A percentile compares a stretch with the other conserved stretches of the same genome.
These are phyloP conservation scores for Machaerirhynchus nigripectus DNA, from an alignment of 2,113 vertebrate genomes.

Conservation along the genomic window DNA sequence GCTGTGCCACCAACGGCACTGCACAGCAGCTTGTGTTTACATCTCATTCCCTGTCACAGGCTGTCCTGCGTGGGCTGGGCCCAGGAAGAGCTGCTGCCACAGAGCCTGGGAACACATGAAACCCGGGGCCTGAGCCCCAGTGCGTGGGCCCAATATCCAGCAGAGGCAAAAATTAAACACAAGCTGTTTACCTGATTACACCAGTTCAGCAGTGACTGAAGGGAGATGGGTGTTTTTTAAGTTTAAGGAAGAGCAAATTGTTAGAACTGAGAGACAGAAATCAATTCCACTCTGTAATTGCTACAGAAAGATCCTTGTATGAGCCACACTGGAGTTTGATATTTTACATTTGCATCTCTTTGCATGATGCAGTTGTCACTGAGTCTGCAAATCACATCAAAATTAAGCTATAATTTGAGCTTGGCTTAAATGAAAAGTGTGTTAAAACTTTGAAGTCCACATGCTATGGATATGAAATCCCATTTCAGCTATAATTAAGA, in stretches of 20 bases:
- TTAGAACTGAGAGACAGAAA: not conserved
- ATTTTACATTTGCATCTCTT: not conserved
- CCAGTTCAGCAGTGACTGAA: not conserved
- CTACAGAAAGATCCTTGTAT: not conserved
- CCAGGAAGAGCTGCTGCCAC: not conserved
- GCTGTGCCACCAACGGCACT: constrained; percentile 1
- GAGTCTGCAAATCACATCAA: constrained; percentile 2
- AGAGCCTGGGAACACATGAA: not conserved
- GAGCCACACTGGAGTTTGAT: not conserved
- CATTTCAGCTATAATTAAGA: not conserved
- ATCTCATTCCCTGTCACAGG: constrained; percentile 19
- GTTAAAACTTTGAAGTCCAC: constrained; percentile 1
- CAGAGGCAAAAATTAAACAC: constrained; percentile 45
- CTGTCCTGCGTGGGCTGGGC: constrained; percentile 40
- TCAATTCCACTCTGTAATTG: not conserved
- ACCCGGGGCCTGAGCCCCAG: not conserved
- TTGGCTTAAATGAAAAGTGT: not conserved
- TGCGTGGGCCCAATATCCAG: constrained; percentile 41
- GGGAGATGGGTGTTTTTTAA: not conserved
- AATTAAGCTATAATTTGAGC: constrained; percentile 17
- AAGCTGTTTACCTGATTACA: constrained; percentile 54
- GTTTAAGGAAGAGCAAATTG: constrained; percentile 7
- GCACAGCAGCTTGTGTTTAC: constrained; percentile 61
- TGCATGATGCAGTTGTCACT: not conserved
- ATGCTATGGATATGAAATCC: not conserved